Conservation (phyloP, 2,888 invertebrate genomes). For the Fissipunctia ypsillon region DNA sequence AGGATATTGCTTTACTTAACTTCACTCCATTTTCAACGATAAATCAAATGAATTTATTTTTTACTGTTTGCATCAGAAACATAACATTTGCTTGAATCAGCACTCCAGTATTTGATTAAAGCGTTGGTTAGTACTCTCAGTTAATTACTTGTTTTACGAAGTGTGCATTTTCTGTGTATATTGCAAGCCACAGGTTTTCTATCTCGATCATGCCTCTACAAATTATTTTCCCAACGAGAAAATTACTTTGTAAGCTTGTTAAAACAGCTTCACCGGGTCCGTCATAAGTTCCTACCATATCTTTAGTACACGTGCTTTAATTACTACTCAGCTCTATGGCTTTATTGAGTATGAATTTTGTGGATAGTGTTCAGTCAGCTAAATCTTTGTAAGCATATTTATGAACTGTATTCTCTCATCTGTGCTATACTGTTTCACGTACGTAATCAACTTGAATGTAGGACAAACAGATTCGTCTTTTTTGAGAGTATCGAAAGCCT, state of each 20-base stretch:
- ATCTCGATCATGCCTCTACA: constrained; percentile 48
- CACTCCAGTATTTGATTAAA: constrained; percentile 32
- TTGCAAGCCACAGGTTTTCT: constrained; percentile 30
- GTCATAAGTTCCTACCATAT: constrained; percentile 53
- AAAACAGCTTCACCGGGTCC: constrained; percentile 67
- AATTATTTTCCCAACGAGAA: constrained; percentile 65
- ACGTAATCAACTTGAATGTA: constrained; percentile 35
- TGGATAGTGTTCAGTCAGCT: background rate
- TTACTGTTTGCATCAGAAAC: constrained; percentile 29
- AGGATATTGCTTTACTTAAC: constrained; percentile 28
- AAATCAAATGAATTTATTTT: constrained; percentile 11
- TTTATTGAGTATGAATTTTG: constrained; percentile 24
- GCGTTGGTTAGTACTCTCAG: constrained; percentile 12
- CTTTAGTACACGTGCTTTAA: constrained; percentile 28
- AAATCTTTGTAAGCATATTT: background rate
- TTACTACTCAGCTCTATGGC: background rate
- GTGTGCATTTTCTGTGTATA: constrained; percentile 40
- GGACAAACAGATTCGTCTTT: constrained; percentile 51
- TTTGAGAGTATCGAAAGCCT: constrained; percentile 47
- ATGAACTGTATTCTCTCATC: background rate
- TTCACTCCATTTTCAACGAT: constrained; percentile 11
- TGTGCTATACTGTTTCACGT: constrained; percentile 11
- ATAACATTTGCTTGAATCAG: constrained; percentile 45
- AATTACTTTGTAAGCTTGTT: constrained; percentile 73
- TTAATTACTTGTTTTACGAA: constrained; percentile 28